Conservation (phyloP, 2,888 invertebrate genomes). For the Cybosia mesomella region DNA sequence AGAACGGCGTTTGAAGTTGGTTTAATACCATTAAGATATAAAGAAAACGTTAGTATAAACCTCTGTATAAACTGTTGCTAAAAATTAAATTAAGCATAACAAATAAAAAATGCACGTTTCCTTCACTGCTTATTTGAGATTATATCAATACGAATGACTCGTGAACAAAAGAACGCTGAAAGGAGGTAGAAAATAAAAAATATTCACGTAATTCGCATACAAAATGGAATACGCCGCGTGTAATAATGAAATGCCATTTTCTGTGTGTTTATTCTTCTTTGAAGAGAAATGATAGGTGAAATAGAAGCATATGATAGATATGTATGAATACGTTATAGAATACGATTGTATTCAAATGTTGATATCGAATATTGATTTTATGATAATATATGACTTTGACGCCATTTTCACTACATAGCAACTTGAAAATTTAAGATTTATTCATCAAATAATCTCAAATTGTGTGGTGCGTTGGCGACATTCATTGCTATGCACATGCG, state of each 20-base stretch:
- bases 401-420: constrained; percentile 15
- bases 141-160: constrained; percentile 16
- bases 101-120: not conserved
- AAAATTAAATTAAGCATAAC: constrained; percentile 7
- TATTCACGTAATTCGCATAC: constrained; percentile 34
- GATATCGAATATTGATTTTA: constrained; percentile 67
- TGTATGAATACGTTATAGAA: constrained; percentile 21
- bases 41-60: not conserved
- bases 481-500: not conserved
- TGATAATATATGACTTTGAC: constrained; percentile 52
- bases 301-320: constrained; percentile 41
- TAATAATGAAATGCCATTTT: constrained; percentile 62
- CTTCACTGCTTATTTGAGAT: not conserved
- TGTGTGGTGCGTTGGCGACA: not conserved
- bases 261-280: constrained; percentile 59
- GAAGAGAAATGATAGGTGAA: constrained; percentile 60
- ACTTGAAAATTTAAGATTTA: constrained; percentile 1
- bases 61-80: not conserved
- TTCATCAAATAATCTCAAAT: not conserved
- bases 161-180: constrained; percentile 20
- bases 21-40: not conserved
- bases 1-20: not conserved
- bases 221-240: constrained; percentile 40
- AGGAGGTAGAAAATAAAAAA: constrained; percentile 38
- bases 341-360: constrained; percentile 61